Evolutionary conservation across 2,113 vertebrate species (phyloP).

Genomic region (Sinocyclocheilus rhinocerous): DNA sequence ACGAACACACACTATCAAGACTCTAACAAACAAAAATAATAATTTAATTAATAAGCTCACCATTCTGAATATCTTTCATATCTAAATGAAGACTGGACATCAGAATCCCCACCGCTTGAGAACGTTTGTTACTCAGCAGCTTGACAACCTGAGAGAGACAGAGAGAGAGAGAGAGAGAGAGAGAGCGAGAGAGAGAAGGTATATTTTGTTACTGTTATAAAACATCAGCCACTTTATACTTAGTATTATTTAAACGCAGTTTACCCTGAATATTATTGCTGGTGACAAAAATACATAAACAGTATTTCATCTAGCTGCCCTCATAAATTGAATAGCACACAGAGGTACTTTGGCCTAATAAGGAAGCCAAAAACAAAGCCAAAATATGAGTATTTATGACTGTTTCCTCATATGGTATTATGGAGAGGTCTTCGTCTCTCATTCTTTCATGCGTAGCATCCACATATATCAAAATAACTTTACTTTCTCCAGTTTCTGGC

Average conservation of each 20-base stretch:
- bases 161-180: slow-evolving; percentile 26
- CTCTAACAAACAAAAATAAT: not conserved
- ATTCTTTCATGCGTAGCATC: slow-evolving; percentile 35
- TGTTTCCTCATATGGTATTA: slow-evolving; percentile 48
- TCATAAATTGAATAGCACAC: slow-evolving; percentile 36
- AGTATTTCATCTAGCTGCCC: slow-evolving; percentile 29
- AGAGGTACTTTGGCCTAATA: slow-evolving; percentile 35
- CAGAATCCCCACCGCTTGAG: slow-evolving; percentile 90
- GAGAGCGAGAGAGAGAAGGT: slow-evolving; percentile 2
- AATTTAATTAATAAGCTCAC: slow-evolving; percentile 59
- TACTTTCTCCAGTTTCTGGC: not conserved
- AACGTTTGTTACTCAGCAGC: slow-evolving; percentile 94
- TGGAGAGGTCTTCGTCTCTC: slow-evolving; percentile 29
- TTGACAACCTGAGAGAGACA: slow-evolving; percentile 84
- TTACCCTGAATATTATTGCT: slow-evolving; percentile 19
- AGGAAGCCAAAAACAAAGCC: slow-evolving; percentile 18
- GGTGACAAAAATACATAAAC: slow-evolving; percentile 32
- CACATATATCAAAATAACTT: slow-evolving; percentile 30
- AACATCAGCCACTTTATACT: not conserved
- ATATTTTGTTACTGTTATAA: slow-evolving; percentile 8
- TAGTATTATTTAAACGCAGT: slow-evolving; percentile 5
- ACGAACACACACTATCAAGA: not conserved
- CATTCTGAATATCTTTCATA: slow-evolving; percentile 78
- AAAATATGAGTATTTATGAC: slow-evolving; percentile 16
- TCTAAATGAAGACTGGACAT: slow-evolving; percentile 82